phyloP scores from a whole-genome alignment of 2,888 invertebrate species.

The Prenolepis imparis region DNA sequence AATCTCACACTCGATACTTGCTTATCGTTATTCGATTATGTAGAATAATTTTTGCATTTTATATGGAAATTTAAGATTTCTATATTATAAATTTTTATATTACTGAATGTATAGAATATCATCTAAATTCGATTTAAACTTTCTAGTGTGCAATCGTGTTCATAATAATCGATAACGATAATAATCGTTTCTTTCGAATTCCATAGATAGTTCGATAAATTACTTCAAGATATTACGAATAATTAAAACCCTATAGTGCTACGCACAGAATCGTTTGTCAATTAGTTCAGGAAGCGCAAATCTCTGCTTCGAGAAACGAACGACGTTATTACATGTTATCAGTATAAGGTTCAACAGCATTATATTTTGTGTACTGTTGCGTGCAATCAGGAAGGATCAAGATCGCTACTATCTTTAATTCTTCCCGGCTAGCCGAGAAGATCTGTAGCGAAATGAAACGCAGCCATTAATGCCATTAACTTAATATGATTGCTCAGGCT shows the following conservation, averaged over 20 bases:
- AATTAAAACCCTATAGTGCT: constrained; percentile 22
- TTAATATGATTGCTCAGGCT: background rate
- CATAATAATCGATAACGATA: constrained; percentile 2
- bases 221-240: background rate
- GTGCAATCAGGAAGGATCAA: constrained; percentile 29
- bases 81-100: background rate
- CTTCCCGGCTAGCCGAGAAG: background rate
- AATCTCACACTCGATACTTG: background rate
- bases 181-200: background rate
- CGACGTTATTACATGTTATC: background rate
- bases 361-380: constrained; percentile 23
- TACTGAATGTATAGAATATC: background rate
- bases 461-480: constrained; percentile 15
- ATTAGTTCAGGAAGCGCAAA: constrained; percentile 14
- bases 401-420: constrained; percentile 3
- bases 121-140: background rate
- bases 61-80: background rate
- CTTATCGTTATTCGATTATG: background rate
- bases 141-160: background rate
- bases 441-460: constrained; percentile 10
- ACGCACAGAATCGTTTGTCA: constrained; percentile 7
- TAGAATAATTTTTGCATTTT: background rate
- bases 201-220: background rate
- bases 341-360: constrained; percentile 16
- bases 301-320: background rate